Conservation (phyloP, 1,140 invertebrate genomes). For the Drosophila kikkawai region DNA sequence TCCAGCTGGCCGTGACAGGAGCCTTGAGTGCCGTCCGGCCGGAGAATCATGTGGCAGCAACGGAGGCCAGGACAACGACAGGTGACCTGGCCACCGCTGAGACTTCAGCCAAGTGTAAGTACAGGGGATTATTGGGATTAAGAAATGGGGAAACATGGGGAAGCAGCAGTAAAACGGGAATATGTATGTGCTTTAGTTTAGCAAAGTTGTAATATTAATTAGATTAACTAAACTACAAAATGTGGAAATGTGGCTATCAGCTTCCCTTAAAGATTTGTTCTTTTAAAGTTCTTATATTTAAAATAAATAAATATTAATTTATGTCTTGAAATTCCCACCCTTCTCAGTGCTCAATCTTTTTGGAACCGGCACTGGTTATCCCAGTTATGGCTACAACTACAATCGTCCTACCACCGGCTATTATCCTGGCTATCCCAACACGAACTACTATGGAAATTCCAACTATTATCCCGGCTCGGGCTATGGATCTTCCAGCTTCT, state of each 20-base stretch:
- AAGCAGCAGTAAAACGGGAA: not conserved
- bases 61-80: slow-evolving; percentile 23
- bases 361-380: slow-evolving; percentile 61
- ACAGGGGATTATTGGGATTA: not conserved
- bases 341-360: slow-evolving; percentile 70
- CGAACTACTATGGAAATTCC: slow-evolving; percentile 35
- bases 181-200: not conserved
- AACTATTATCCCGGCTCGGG: slow-evolving; percentile 32
- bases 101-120: slow-evolving; percentile 75
- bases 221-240: not conserved
- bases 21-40: slow-evolving; percentile 35
- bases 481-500: slow-evolving; percentile 43
- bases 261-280: not conserved
- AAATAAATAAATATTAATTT: not conserved
- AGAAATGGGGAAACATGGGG: no score
- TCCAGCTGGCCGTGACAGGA: slow-evolving; percentile 39
- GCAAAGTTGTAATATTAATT: not conserved
- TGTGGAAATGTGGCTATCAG: not conserved
- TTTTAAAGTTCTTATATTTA: not conserved
- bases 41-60: slow-evolving; percentile 12
- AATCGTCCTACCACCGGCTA: slow-evolving; percentile 47
- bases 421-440: slow-evolving; percentile 56
- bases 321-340: not conserved
- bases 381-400: slow-evolving; percentile 53
- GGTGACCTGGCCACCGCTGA: slow-evolving; percentile 65